These are phyloP conservation scores for Eledone cirrhosa DNA, from an alignment of 2,888 invertebrate species.

Conservation along the genomic window DNA sequence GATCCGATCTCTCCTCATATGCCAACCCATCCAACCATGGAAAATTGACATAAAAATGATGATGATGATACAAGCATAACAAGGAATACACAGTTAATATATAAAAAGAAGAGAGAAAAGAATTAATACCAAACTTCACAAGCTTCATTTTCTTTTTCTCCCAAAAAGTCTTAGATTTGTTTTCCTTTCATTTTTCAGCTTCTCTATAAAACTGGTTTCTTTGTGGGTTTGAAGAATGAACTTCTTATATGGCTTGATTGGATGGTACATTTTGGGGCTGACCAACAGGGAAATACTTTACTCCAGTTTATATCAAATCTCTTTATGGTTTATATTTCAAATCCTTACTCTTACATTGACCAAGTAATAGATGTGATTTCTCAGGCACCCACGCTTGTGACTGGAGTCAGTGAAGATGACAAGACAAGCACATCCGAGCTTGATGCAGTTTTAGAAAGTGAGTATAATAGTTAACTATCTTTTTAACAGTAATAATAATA, in stretches of 20 bases:
- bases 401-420: not conserved
- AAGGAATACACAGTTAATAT: too few relatives aligned
- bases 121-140: too few relatives aligned
- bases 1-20: too few relatives aligned
- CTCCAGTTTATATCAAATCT: slow-evolving; percentile 43
- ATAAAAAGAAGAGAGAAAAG: too few relatives aligned
- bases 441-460: not conserved
- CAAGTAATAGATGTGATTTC: slow-evolving; percentile 36
- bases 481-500: too few relatives aligned
- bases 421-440: not conserved
- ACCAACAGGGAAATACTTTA: slow-evolving; percentile 27
- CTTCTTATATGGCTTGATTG: slow-evolving; percentile 44
- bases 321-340: slow-evolving; percentile 46
- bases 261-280: slow-evolving; percentile 31
- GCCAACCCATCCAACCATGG: too few relatives aligned
- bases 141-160: too few relatives aligned
- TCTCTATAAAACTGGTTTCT: slow-evolving; percentile 46
- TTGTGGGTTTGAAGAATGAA: slow-evolving; percentile 45
- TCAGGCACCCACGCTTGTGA: slow-evolving; percentile 2
- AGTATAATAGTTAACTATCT: not conserved
- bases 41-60: too few relatives aligned
- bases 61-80: too few relatives aligned
- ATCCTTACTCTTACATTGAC: slow-evolving; percentile 51
- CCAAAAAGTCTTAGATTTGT: too few relatives aligned
- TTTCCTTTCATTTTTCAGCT: slow-evolving; percentile 38